Percentiles rank a stretch among this genome's conserved stretches.
phyloP scores from a whole-genome alignment of 2,113 vertebrate species.

The Stictonetta naevosa region DNA sequence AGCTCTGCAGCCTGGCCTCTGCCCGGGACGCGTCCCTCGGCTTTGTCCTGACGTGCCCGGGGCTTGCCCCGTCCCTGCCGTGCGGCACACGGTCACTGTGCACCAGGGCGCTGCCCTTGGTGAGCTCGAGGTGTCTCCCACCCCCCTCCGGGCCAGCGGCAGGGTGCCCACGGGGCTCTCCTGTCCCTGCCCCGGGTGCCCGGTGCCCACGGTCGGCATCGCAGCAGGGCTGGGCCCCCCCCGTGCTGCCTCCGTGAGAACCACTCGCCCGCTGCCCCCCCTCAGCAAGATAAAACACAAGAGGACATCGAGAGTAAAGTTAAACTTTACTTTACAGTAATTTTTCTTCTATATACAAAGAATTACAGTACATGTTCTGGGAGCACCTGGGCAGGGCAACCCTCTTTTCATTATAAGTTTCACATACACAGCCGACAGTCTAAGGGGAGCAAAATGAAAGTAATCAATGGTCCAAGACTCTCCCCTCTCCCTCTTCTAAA shows the following conservation, averaged over 20 bases:
- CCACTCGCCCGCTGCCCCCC: no score
- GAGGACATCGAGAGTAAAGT: slow-evolving; percentile 84
- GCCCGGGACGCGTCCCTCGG: no score
- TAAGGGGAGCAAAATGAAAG: slow-evolving; percentile 74
- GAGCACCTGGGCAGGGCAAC: slow-evolving; percentile 80
- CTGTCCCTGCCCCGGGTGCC: background rate
- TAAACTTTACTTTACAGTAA: slow-evolving; percentile 91
- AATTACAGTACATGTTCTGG: slow-evolving; percentile 90
- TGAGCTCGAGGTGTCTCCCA: no score
- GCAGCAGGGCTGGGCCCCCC: no score
- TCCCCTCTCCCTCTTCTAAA: slow-evolving; percentile 71
- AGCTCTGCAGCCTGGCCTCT: background rate
- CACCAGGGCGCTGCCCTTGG: no score
- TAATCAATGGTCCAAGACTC: slow-evolving; percentile 76
- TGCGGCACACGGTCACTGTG: no score
- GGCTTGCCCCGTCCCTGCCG: no score
- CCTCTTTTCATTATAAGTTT: slow-evolving; percentile 78
- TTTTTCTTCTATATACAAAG: slow-evolving; percentile 91
- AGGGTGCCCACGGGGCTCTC: background rate
- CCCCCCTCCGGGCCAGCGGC: no score
- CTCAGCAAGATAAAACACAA: slow-evolving; percentile 76
- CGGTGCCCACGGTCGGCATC: no score
- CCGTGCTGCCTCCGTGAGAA: fast-evolving
- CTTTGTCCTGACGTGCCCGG: no score
- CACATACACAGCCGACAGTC: slow-evolving; percentile 81